phyloP scores from a whole-genome alignment of 1,140 invertebrate species.

The Acyrthosiphon pisum region DNA sequence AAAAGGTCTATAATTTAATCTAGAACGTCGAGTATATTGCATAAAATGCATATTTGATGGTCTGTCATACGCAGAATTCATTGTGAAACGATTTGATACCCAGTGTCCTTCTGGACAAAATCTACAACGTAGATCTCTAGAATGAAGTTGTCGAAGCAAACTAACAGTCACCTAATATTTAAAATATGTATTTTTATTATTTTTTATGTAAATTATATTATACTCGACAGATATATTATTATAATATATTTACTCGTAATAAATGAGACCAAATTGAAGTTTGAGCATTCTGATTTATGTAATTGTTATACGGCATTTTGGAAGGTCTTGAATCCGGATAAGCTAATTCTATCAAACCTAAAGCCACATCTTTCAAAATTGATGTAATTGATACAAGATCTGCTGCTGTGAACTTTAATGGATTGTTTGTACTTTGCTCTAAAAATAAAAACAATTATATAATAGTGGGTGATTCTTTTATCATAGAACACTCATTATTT shows the following conservation, averaged over 20 bases:
- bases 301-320: constrained; percentile 62
- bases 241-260: constrained; percentile 67
- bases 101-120: constrained; percentile 82
- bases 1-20: constrained; percentile 70
- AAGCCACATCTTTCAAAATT: constrained; percentile 79
- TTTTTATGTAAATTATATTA: not conserved
- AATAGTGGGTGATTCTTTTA: no score
- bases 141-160: constrained; percentile 80
- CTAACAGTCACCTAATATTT: constrained; percentile 70
- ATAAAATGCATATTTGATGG: constrained; percentile 54
- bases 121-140: constrained; percentile 76
- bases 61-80: constrained; percentile 58
- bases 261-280: constrained; percentile 67
- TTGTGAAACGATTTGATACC: constrained; percentile 74
- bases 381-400: constrained; percentile 69
- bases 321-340: constrained; percentile 77
- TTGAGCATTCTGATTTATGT: constrained; percentile 59
- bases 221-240: not conserved
- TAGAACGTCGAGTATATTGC: constrained; percentile 65
- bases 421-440: constrained; percentile 62
- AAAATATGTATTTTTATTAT: constrained; percentile 59
- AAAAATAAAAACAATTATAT: constrained; percentile 4
- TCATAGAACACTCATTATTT: no score
- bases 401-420: constrained; percentile 72
- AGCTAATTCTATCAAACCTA: constrained; percentile 88